phyloP scores from a whole-genome alignment of 2,888 invertebrate species.

The Neoscelio sp. region DNA sequence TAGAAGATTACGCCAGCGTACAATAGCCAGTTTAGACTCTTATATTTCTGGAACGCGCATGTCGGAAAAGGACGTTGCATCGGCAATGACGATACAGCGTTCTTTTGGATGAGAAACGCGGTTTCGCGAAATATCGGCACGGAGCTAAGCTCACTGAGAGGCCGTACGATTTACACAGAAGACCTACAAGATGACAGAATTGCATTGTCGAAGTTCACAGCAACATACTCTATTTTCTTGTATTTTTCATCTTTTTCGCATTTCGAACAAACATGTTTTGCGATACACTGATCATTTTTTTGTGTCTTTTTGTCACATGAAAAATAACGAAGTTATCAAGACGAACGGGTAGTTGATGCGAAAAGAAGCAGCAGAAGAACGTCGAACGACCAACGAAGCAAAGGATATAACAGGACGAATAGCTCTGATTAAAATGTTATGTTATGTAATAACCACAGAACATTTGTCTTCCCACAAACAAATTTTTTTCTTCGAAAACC shows the following conservation, averaged over 20 bases:
- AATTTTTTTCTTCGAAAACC: too few species aligned
- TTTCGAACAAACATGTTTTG: conserved; percentile 2
- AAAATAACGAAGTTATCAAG: too few species aligned
- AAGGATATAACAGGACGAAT: too few species aligned
- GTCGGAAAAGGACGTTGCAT: conserved; percentile 13
- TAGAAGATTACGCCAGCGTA: conserved; percentile 71
- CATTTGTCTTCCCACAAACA: too few species aligned
- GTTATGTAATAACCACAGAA: too few species aligned
- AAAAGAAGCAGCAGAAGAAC: too few species aligned
- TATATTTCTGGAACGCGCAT: conserved; percentile 24
- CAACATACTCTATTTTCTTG: conserved; percentile 9
- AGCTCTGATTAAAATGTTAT: too few species aligned
- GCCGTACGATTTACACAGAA: conserved; percentile 79
- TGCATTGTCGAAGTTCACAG: conserved; percentile 25
- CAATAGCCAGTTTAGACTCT: conserved; percentile 69
- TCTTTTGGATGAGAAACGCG: conserved; percentile 39
- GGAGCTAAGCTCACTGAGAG: conserved; percentile 74
- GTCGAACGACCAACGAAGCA: too few species aligned
- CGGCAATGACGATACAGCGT: conserved; percentile 19
- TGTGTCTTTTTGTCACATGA: too few species aligned
- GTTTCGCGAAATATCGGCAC: conserved; percentile 74
- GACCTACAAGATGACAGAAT: conserved; percentile 75
- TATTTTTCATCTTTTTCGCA: conserved; percentile 1
- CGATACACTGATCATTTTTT: too few species aligned
- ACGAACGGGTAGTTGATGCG: too few species aligned